These are phyloP conservation scores for Coreoperca whiteheadi DNA, from an alignment of 2,113 vertebrate genomes.

Conservation along the genomic window DNA sequence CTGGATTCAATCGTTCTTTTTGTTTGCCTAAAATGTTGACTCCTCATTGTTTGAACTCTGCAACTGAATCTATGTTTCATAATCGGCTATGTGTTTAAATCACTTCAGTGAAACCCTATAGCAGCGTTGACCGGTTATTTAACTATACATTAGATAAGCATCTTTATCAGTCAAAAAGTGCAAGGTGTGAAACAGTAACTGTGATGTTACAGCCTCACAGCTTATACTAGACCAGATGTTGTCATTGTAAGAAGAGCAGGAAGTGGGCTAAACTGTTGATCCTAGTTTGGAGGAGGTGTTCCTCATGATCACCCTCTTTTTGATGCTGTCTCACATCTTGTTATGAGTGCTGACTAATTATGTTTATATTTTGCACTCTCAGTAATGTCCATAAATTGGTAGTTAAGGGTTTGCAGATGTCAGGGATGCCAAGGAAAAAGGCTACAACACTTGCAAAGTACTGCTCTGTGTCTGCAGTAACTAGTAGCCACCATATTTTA, in stretches of 20 bases:
- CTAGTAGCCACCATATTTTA: neutral
- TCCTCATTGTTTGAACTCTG: neutral
- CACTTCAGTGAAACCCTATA: no score
- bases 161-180: conserved; percentile 1
- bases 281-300: neutral
- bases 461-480: neutral
- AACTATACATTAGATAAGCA: neutral
- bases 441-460: neutral
- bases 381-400: neutral
- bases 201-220: neutral
- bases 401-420: neutral
- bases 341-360: neutral
- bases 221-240: conserved; percentile 2
- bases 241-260: neutral
- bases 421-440: neutral
- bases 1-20: neutral
- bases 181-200: conserved; percentile 13
- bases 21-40: neutral
- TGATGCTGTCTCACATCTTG: conserved; percentile 3
- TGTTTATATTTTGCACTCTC: neutral
- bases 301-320: neutral
- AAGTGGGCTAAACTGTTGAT: neutral
- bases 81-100: neutral
- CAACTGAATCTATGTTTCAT: neutral
- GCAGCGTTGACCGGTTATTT: neutral